Percentiles rank a stretch among this genome's conserved stretches.
Evolutionary conservation across 2,797 vertebrate species (phyloP).

Genomic region (Yasuhikotakia modesta): DNA sequence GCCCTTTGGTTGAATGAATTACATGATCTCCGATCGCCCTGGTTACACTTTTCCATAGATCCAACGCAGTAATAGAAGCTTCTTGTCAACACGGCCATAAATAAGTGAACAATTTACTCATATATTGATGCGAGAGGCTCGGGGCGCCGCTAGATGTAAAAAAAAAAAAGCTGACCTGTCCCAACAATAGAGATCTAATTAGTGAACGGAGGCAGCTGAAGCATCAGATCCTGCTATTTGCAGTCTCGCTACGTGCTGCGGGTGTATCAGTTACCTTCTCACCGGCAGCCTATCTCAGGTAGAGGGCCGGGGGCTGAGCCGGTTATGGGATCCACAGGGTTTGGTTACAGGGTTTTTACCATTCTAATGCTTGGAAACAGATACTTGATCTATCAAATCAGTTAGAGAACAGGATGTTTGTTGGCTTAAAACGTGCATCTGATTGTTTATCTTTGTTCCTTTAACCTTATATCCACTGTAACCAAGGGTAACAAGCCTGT

Average conservation of each 20-base stretch:
- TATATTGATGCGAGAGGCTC: constrained; percentile 62
- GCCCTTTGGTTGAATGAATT: neutral
- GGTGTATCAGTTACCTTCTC: constrained; percentile 63
- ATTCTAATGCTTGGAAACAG: constrained; percentile 73
- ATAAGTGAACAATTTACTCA: constrained; percentile 68
- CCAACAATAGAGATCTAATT: constrained; percentile 77
- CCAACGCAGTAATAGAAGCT: constrained; percentile 62
- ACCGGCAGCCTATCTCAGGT: constrained; percentile 62
- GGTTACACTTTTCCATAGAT: constrained; percentile 30
- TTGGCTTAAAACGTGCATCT: constrained; percentile 68
- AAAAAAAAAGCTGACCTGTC: constrained; percentile 68
- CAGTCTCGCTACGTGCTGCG: constrained; percentile 41
- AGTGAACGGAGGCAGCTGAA: constrained; percentile 55
- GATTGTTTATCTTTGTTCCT: constrained; percentile 63
- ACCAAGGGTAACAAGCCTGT: constrained; percentile 18
- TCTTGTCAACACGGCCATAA: constrained; percentile 61
- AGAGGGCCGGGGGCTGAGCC: constrained; percentile 64
- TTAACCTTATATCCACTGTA: constrained; percentile 46
- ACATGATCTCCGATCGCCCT: constrained; percentile 13
- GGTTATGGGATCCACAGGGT: constrained; percentile 77
- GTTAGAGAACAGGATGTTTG: constrained; percentile 74
- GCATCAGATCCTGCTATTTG: constrained; percentile 59
- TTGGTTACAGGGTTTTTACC: constrained; percentile 74
- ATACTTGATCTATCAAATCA: constrained; percentile 71
- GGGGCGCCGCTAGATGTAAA: constrained; percentile 54